Conservation (phyloP, 2,797 vertebrate genomes). For the Phataginus tricuspis region DNA sequence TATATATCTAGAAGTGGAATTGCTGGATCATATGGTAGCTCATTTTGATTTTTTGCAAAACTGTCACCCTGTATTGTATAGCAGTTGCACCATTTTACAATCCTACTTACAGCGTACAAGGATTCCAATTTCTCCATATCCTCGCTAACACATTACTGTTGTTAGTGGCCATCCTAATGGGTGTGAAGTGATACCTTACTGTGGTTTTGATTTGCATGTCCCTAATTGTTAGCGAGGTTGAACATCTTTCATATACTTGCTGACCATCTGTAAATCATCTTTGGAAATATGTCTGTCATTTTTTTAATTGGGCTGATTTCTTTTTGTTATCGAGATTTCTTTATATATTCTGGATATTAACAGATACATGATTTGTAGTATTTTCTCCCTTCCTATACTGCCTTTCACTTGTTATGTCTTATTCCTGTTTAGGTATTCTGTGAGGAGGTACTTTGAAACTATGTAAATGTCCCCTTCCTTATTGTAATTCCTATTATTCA, state of each 20-base stretch:
- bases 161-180: background rate
- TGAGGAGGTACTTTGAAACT: background rate
- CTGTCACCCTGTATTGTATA: background rate
- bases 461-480: background rate
- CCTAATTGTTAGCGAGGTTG: background rate
- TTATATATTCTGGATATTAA: slow-evolving; percentile 19
- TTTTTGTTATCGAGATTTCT: background rate
- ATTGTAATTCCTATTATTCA: background rate
- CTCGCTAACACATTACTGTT: background rate
- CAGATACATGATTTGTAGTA: background rate
- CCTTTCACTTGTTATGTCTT: slow-evolving; percentile 10
- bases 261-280: background rate
- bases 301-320: background rate
- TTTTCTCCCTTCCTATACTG: background rate
- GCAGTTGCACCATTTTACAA: background rate
- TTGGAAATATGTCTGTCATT: background rate
- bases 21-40: background rate
- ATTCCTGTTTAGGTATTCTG: background rate
- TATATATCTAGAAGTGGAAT: background rate
- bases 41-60: background rate
- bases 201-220: background rate
- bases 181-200: background rate
- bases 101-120: background rate
- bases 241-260: background rate
- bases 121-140: background rate